Percentiles rank a stretch among this genome's conserved stretches.
These are phyloP conservation scores for Lampris megalopsis DNA, from an alignment of 2,113 vertebrate species.

Conservation along the genomic window DNA sequence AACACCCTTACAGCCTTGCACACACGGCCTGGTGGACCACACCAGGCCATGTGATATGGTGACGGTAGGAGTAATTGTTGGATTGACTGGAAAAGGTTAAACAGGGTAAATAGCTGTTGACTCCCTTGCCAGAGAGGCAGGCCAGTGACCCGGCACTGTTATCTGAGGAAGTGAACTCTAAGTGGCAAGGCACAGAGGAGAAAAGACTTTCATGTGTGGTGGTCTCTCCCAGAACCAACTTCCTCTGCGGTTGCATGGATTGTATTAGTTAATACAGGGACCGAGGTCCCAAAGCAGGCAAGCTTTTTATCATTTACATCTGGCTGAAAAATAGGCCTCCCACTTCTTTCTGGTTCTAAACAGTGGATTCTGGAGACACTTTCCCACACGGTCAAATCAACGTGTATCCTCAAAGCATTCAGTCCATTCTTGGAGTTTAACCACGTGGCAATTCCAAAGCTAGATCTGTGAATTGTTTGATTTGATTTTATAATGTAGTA, in stretches of 20 bases:
- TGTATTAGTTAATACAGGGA: conserved; percentile 50
- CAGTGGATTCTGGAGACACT: conserved; percentile 27
- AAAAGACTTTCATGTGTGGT: conserved; percentile 55
- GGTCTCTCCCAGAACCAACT: conserved; percentile 47
- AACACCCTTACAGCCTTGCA: not conserved
- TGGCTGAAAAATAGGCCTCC: conserved; percentile 42
- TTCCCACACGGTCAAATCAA: conserved; percentile 22
- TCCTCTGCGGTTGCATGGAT: conserved; percentile 67
- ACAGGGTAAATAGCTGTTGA: not conserved
- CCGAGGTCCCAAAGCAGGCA: conserved; percentile 29
- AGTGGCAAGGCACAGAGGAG: conserved; percentile 43
- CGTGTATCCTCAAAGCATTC: not conserved
- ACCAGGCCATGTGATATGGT: conserved; percentile 5
- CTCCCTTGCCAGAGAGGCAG: conserved; percentile 10
- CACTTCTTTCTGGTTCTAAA: conserved; percentile 27
- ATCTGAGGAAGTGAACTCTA: conserved; percentile 62
- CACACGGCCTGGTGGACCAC: not conserved
- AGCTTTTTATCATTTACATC: conserved; percentile 68
- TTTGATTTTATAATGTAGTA: not conserved
- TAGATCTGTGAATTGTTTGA: not conserved
- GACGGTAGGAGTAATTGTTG: not conserved
- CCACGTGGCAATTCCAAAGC: conserved; percentile 6
- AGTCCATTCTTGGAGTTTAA: not conserved
- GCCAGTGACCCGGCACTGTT: conserved; percentile 2
- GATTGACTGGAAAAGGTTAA: not conserved